These are phyloP conservation scores for Neodiprion pinetum DNA, from an alignment of 1,140 invertebrate species.

Conservation along the genomic window DNA sequence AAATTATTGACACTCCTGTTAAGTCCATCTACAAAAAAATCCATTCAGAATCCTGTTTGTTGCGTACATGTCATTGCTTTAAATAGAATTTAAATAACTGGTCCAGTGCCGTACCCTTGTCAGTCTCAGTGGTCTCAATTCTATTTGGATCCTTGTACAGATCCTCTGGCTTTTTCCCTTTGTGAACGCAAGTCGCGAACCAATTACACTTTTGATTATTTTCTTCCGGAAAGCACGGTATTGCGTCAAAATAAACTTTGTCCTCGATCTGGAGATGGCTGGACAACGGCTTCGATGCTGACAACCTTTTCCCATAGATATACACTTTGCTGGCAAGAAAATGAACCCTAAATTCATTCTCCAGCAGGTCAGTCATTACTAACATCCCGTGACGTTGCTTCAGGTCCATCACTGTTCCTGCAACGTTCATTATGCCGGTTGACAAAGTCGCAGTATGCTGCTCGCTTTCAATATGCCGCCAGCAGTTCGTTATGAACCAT, in stretches of 20 bases:
- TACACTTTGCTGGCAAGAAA: constrained; percentile 43
- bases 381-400: constrained; percentile 36
- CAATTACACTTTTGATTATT: constrained; percentile 36
- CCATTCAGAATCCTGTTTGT: not conserved
- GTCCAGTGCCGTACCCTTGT: not conserved
- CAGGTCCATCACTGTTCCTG: constrained; percentile 27
- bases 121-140: not conserved
- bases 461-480: constrained; percentile 15
- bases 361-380: constrained; percentile 23
- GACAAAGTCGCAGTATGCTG: constrained; percentile 6
- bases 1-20: not conserved
- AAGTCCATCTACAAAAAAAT: not conserved
- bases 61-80: not conserved
- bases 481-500: constrained; percentile 36
- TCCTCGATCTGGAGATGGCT: constrained; percentile 27
- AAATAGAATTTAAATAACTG: not conserved
- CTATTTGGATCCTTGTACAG: not conserved
- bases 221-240: constrained; percentile 40
- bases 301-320: constrained; percentile 37
- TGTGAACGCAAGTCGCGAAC: constrained; percentile 40
- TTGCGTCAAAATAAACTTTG: constrained; percentile 39
- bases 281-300: constrained; percentile 31
- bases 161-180: constrained; percentile 34
- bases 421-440: constrained; percentile 28
- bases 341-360: constrained; percentile 25